Base-by-base conservation (phyloP, 2,113 vertebrate genomes). In the Recurvirostra avosetta region DNA sequence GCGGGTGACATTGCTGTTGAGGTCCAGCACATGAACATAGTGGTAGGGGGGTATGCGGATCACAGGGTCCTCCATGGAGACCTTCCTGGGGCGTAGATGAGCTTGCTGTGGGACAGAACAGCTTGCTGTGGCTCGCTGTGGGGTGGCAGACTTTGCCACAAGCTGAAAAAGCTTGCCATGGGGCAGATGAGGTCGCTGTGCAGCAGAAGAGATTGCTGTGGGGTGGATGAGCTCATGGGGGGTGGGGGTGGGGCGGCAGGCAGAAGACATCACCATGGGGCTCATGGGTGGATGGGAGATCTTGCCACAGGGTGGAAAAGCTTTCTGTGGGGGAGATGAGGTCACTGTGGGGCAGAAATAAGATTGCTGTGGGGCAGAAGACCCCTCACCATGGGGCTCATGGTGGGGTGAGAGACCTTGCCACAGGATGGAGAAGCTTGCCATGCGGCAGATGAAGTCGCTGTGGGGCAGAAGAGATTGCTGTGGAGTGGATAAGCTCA, bases 1-100 rank as follows among this genome's bases (percentile, higher is more conserved):
- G 0, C 97, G 98, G 84, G 98, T 98, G 87, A 99, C 99, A 19
- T 99, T 99, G 89, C 98, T 99, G 97, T 99, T 99, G 97, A 99
- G 99, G 98, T 99, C 99, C 97, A 99, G 92, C 3, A 99, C 98
- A 4, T 99, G 99, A 96, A 99, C 99, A 94, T 99, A 99, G 95
- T 99, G 97, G 84, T 99, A 99, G 0, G 99, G 99, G 0, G 99
- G 99, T 91, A 99, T 99, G 41, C 99, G 98, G 97, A 99, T 99
- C 98, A 99, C 99, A 9, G 99, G 99, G 8, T 97, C 97, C 3
- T 98, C 98, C 93, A 88, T 92, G 8, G 23, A 49, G 45, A 29
- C 17, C 23, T 59, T 61, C 29, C 29, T 6, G 11, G 38, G 3
- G 18, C 3, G 21, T 34, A 9, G 61, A 27, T 4, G 30, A 52